phyloP scores from a whole-genome alignment of 2,888 invertebrate species.

The Pammene aurita region DNA sequence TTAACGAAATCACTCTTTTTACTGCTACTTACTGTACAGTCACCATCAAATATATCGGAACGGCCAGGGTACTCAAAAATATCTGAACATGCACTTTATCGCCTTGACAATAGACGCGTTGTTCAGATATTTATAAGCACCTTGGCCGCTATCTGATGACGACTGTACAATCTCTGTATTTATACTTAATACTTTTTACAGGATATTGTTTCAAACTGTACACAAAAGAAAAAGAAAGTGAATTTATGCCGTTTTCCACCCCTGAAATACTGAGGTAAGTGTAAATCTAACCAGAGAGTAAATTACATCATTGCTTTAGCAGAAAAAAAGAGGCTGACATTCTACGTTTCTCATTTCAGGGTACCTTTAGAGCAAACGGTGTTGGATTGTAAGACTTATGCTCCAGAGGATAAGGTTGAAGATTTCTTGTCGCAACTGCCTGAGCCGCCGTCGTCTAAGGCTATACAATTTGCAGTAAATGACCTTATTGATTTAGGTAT shows the following conservation, averaged over 20 bases:
- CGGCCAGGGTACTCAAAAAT: no score
- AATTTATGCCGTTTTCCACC: constrained; percentile 78
- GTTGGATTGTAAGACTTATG: constrained; percentile 85
- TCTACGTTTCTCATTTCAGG: constrained; percentile 51
- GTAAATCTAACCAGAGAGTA: background rate
- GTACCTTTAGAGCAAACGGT: constrained; percentile 83
- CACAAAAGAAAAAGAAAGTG: constrained; percentile 73
- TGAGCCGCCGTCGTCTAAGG: constrained; percentile 82
- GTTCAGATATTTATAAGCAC: no score
- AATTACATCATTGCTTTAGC: background rate
- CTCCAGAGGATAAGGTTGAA: constrained; percentile 80
- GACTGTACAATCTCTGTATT: background rate
- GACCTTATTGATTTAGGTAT: constrained; percentile 84
- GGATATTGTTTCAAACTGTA: constrained; percentile 84
- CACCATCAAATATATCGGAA: no score
- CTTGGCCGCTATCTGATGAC: no score
- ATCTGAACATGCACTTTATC: no score
- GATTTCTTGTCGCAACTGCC: constrained; percentile 85
- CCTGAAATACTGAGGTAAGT: constrained; percentile 85
- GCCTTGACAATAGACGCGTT: no score
- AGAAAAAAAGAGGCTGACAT: background rate
- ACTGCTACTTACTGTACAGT: no score
- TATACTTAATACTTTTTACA: constrained; percentile 49
- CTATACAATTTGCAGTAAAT: constrained; percentile 82
- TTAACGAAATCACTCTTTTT: no score